Percentiles rank a stretch among this genome's conserved stretches.
phyloP scores from a whole-genome alignment of 2,113 vertebrate genomes.

The Muntiacus reevesi region DNA sequence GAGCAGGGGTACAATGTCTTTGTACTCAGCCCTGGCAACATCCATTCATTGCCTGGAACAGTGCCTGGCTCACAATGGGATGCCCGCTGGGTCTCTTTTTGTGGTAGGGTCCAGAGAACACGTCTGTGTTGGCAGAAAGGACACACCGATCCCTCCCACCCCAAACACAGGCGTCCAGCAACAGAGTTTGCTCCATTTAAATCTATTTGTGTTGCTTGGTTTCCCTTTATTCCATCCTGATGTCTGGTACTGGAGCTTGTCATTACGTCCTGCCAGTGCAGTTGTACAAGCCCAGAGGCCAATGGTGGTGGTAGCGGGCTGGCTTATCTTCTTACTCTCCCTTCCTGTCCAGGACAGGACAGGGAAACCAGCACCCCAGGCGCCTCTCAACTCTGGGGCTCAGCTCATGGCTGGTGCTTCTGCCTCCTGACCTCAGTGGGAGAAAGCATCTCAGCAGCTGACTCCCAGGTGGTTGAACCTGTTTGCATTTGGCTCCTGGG shows the following conservation, averaged over 20 bases:
- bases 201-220: rapidly evolving
- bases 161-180: neutral
- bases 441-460: neutral
- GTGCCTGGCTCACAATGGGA: neutral
- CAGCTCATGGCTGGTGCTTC: rapidly evolving
- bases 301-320: rapidly evolving
- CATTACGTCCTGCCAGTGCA: rapidly evolving
- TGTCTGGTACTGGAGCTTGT: neutral
- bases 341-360: neutral
- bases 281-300: neutral
- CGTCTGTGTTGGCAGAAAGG: neutral
- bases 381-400: neutral
- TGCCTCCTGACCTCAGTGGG: neutral
- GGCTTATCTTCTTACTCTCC: too few species aligned
- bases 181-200: too few species aligned
- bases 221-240: neutral
- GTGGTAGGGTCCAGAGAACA: neutral
- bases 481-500: neutral
- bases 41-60: neutral
- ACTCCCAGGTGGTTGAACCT: neutral
- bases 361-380: neutral
- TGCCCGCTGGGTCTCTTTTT: neutral
- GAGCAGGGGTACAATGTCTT: rapidly evolving
- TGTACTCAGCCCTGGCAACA: neutral
- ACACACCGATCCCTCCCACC: rapidly evolving